Percentiles rank a stretch among this genome's conserved stretches.
Evolutionary conservation across 2,113 vertebrate genomes (phyloP).

Genomic region (Baryphthengus martii): DNA sequence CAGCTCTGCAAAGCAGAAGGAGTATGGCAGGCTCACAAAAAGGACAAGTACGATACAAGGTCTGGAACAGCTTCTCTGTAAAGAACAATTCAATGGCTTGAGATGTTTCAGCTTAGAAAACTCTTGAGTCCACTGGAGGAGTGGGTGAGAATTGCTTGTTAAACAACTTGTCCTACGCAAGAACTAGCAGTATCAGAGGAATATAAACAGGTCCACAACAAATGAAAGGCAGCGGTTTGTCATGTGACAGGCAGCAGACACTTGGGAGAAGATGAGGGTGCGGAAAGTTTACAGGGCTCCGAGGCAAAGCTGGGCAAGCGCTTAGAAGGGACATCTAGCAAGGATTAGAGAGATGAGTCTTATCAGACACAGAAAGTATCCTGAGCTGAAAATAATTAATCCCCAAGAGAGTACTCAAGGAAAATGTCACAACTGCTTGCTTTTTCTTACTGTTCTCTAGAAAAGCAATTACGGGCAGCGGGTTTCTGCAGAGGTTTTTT

Average conservation of each 20-base stretch:
- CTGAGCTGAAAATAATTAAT: slow-evolving; percentile 9
- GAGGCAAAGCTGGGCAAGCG: not conserved
- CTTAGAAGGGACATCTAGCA: not conserved
- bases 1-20: not conserved
- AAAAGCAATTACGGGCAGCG: not conserved
- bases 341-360: not conserved
- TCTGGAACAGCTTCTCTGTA: not conserved
- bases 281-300: not conserved
- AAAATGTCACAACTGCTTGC: not conserved
- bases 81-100: not conserved
- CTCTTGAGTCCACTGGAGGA: not conserved
- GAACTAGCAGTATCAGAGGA: not conserved
- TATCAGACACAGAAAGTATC: not conserved
- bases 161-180: not conserved
- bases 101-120: not conserved
- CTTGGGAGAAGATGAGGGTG: not conserved
- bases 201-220: not conserved
- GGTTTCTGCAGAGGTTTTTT: not conserved
- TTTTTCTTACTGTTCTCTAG: not conserved
- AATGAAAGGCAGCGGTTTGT: fast-evolving
- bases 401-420: not conserved
- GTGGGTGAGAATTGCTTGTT: not conserved
- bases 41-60: fast-evolving
- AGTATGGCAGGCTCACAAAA: not conserved
- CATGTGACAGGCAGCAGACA: not conserved